Percentiles rank a stretch among this genome's conserved stretches.
Evolutionary conservation across 2,113 vertebrate genomes (phyloP).

Genomic region (Megalops atlanticus): DNA sequence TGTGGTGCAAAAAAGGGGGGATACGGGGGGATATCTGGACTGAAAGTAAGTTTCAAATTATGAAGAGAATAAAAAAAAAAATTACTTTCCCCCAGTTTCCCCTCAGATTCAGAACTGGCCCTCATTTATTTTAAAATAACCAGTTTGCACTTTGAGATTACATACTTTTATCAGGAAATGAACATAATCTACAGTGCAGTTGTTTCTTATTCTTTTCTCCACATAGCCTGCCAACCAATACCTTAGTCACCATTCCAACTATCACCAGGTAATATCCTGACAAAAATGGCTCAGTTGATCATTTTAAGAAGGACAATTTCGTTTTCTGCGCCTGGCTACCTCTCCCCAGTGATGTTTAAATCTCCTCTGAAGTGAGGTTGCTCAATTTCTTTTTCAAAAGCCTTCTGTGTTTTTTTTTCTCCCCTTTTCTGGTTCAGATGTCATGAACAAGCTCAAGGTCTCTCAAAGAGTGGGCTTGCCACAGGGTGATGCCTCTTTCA

Average conservation of each 20-base stretch:
- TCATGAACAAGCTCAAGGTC: conserved; percentile 6
- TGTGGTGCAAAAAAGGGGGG: no score
- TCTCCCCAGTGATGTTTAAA: neutral
- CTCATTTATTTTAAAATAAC: no score
- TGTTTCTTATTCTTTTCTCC: conserved; percentile 6
- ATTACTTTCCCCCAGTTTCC: no score
- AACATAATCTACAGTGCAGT: neutral
- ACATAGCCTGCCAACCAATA: neutral
- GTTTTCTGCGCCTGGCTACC: conserved; percentile 5
- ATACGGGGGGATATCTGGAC: no score
- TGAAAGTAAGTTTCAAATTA: no score
- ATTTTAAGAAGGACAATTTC: conserved; percentile 12
- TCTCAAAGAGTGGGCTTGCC: neutral
- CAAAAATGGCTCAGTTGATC: neutral
- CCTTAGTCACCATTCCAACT: neutral
- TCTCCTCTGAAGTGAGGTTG: neutral
- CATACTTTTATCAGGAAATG: neutral
- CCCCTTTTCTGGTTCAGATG: neutral
- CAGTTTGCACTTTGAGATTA: no score
- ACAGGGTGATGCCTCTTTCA: neutral
- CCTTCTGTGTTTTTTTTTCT: no score
- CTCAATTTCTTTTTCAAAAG: neutral
- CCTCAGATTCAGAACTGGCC: no score
- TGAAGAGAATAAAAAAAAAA: no score
- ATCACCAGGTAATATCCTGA: neutral